Evolutionary conservation across 2,113 vertebrate genomes (phyloP).

Genomic region (Delphinapterus leucas): DNA sequence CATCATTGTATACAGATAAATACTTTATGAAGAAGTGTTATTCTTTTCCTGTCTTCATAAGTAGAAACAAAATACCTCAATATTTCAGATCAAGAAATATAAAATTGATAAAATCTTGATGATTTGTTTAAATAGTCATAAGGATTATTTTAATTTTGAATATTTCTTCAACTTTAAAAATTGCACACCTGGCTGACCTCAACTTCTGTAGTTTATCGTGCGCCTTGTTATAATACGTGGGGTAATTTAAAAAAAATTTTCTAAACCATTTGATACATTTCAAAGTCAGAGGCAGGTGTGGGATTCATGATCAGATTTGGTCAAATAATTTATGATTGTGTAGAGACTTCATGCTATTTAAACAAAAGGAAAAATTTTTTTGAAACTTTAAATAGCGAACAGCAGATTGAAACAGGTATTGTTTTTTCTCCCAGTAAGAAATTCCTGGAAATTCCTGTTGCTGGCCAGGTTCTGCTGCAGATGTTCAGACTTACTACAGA

Average conservation of each 20-base stretch:
- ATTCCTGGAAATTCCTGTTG: neutral
- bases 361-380: neutral
- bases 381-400: neutral
- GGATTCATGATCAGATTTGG: neutral
- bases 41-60: neutral
- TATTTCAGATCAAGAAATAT: neutral
- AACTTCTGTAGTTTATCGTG: neutral
- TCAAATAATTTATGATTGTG: neutral
- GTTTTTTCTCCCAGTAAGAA: neutral
- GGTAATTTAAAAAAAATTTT: neutral
- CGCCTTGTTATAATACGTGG: neutral
- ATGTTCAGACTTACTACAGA: neutral
- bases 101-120: neutral
- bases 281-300: neutral
- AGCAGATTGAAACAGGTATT: neutral
- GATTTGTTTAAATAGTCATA: neutral
- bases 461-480: neutral
- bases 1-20: neutral
- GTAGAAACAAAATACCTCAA: neutral
- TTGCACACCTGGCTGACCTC: neutral
- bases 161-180: slow-evolving; percentile 22
- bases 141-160: neutral
- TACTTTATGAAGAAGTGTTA: neutral
- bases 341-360: neutral
- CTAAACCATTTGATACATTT: neutral